Evolutionary conservation across 1,140 invertebrate genomes (phyloP).

Genomic region (Carcinoscorpius rotundicauda): DNA sequence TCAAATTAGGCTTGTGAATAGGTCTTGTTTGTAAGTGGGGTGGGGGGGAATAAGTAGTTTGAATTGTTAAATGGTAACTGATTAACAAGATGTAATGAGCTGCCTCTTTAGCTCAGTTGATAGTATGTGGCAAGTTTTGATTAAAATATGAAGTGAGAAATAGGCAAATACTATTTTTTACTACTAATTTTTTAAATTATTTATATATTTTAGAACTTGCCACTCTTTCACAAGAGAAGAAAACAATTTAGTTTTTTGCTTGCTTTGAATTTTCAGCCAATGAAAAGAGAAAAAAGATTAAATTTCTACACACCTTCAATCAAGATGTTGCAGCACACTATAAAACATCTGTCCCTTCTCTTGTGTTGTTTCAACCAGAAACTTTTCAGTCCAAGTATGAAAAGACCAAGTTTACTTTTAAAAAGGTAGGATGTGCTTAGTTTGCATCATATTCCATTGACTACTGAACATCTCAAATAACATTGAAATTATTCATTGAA

Average conservation of each 20-base stretch:
- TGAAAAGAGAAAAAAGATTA: constrained; percentile 34
- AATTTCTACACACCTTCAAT: constrained; percentile 33
- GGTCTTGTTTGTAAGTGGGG: no score
- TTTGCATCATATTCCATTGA: no score
- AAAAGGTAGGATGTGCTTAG: constrained; percentile 13
- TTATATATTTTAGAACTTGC: not conserved
- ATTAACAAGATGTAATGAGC: no score
- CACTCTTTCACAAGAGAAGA: no score
- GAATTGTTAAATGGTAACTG: no score
- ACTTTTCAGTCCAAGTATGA: constrained; percentile 45
- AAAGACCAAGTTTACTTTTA: constrained; percentile 19
- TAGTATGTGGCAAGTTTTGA: no score
- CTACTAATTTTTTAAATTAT: constrained; percentile 1
- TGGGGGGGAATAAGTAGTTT: no score
- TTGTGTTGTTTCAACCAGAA: constrained; percentile 43
- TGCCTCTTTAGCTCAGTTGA: no score
- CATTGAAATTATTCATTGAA: no score
- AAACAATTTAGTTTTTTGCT: constrained; percentile 18
- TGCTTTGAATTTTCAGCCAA: constrained; percentile 31
- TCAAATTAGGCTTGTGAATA: no score
- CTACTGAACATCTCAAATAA: no score
- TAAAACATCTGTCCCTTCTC: constrained; percentile 35
- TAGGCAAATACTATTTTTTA: not conserved
- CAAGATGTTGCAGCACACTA: constrained; percentile 31
- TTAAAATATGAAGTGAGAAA: no score